Evolutionary conservation across 2,888 invertebrate species (phyloP).

Genomic region (Euphydryas editha): DNA sequence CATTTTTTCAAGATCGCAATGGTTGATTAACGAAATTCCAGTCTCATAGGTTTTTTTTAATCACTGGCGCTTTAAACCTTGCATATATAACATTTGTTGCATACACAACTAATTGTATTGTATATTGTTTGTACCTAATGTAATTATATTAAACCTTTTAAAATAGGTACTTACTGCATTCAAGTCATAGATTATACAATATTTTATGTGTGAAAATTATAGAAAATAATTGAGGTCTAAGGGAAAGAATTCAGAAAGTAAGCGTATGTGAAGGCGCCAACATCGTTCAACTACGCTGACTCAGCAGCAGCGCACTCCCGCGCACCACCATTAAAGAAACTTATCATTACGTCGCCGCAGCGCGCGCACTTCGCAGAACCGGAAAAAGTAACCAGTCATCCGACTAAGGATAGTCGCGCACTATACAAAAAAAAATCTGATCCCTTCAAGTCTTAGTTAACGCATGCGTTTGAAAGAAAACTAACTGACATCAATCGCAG

Average conservation of each 20-base stretch:
- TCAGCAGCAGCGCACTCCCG: constrained; percentile 70
- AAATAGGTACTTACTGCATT: background rate
- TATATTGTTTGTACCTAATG: background rate
- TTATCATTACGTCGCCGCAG: constrained; percentile 65
- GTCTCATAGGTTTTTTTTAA: constrained; percentile 1
- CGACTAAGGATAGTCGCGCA: constrained; percentile 48
- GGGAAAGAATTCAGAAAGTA: constrained; percentile 36
- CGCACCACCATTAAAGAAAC: constrained; percentile 66
- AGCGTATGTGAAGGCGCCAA: constrained; percentile 63
- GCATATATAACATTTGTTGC: background rate
- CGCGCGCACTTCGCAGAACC: constrained; percentile 76
- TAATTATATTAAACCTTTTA: background rate
- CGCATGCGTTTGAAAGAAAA: background rate
- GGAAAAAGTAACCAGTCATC: constrained; percentile 72
- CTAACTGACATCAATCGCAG: background rate
- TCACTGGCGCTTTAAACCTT: background rate
- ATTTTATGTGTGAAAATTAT: constrained; percentile 8
- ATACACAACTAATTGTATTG: background rate
- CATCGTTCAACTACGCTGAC: constrained; percentile 74
- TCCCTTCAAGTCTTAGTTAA: background rate
- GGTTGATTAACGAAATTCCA: constrained; percentile 7
- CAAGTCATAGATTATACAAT: background rate
- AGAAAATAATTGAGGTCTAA: constrained; percentile 31
- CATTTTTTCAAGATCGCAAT: constrained; percentile 9
- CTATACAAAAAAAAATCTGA: constrained; percentile 5